A percentile compares a stretch with the other conserved stretches of the same genome.
These are phyloP conservation scores for Distichodus sexfasciatus DNA, from an alignment of 2,797 vertebrate genomes.

Conservation along the genomic window DNA sequence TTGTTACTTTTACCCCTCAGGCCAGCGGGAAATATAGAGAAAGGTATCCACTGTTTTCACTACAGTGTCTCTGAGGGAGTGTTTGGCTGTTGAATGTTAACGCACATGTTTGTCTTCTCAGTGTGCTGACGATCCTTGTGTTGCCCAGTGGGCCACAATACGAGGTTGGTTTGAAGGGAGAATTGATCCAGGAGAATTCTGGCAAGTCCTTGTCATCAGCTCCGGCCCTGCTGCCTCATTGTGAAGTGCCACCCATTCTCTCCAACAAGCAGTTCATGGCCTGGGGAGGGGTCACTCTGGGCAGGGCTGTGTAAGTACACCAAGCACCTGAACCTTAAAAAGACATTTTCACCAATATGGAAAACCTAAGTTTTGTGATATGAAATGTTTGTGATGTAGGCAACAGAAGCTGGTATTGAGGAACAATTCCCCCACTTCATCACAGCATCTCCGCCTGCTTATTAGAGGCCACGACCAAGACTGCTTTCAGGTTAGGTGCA, in stretches of 20 bases:
- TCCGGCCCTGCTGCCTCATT: slow-evolving; percentile 46
- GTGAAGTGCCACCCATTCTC: slow-evolving; percentile 83
- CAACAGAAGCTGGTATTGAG: slow-evolving; percentile 90
- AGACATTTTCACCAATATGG: slow-evolving; percentile 32
- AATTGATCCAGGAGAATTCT: slow-evolving; percentile 52
- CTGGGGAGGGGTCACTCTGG: slow-evolving; percentile 91
- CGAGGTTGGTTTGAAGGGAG: slow-evolving; percentile 87
- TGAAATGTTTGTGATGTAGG: slow-evolving; percentile 65
- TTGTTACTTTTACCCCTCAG: slow-evolving; percentile 79
- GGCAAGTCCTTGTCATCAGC: slow-evolving; percentile 58
- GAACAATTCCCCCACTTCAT: slow-evolving; percentile 79
- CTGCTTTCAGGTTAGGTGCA: slow-evolving; percentile 87
- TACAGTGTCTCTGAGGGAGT: not conserved
- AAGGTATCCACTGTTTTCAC: slow-evolving; percentile 69
- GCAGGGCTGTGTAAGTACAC: slow-evolving; percentile 86
- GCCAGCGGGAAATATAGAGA: slow-evolving; percentile 60
- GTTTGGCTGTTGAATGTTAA: not conserved
- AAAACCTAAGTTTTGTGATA: not conserved
- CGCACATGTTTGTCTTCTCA: slow-evolving; percentile 59
- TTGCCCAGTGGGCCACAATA: slow-evolving; percentile 92
- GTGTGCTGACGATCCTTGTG: slow-evolving; percentile 89
- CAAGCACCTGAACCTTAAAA: slow-evolving; percentile 33
- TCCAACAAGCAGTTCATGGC: slow-evolving; percentile 93
- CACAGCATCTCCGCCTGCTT: slow-evolving; percentile 85
- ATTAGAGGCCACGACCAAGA: slow-evolving; percentile 96